A percentile compares a stretch with the other conserved stretches of the same genome.
phyloP scores from a whole-genome alignment of 2,797 vertebrate species.

The Cottoperca gobio region DNA sequence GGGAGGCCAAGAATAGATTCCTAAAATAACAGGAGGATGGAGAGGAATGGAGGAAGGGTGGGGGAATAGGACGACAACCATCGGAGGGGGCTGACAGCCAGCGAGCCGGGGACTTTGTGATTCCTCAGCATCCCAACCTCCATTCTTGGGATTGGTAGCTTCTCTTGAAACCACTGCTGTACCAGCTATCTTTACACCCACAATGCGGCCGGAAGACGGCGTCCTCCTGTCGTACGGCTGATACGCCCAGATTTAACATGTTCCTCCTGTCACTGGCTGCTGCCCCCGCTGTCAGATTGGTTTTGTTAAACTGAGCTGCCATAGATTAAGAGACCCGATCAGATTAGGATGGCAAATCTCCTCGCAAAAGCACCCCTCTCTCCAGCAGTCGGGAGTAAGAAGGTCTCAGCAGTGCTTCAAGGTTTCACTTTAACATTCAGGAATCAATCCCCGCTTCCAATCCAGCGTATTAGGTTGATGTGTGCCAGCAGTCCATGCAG shows the following conservation, averaged over 20 bases:
- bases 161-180: slow-evolving; percentile 42
- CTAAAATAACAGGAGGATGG: slow-evolving; percentile 74
- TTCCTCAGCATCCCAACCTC: slow-evolving; percentile 45
- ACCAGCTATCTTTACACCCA: slow-evolving; percentile 48
- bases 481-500: slow-evolving; percentile 73
- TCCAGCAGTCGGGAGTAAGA: slow-evolving; percentile 31
- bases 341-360: slow-evolving; percentile 58
- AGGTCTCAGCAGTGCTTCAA: slow-evolving; percentile 56
- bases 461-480: slow-evolving; percentile 76
- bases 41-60: slow-evolving; percentile 27
- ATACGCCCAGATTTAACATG: slow-evolving; percentile 56
- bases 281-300: slow-evolving; percentile 44
- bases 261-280: slow-evolving; percentile 47
- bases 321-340: slow-evolving; percentile 60
- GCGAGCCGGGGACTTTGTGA: slow-evolving; percentile 47
- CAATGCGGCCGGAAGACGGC: slow-evolving; percentile 33
- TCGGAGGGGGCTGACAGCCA: slow-evolving; percentile 58
- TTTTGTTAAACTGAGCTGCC: slow-evolving; percentile 56
- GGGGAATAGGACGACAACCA: slow-evolving; percentile 45
- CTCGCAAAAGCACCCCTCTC: slow-evolving; percentile 20
- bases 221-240: slow-evolving; percentile 39
- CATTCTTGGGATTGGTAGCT: slow-evolving; percentile 40
- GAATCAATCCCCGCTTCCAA: slow-evolving; percentile 75
- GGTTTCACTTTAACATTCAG: slow-evolving; percentile 78
- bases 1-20: slow-evolving; percentile 76